Evolutionary conservation across 2,797 vertebrate species (phyloP).

Genomic region (Coregonus suidteri): DNA sequence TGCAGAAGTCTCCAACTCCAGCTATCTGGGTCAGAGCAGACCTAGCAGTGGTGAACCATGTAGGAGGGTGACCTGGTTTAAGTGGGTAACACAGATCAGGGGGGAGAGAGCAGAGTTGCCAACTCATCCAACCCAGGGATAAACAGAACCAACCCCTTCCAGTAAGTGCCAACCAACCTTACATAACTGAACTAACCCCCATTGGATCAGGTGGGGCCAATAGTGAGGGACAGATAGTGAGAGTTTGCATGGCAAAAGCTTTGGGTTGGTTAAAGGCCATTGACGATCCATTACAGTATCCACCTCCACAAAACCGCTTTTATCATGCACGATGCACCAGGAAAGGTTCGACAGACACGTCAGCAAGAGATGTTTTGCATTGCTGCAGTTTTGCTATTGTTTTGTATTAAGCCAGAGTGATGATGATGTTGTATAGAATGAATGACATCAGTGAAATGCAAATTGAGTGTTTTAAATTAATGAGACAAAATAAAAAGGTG

Average conservation of each 20-base stretch:
- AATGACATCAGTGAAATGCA: neutral
- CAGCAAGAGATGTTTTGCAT: no score
- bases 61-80: constrained; percentile 47
- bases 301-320: neutral
- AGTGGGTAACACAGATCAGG: neutral
- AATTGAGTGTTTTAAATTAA: neutral
- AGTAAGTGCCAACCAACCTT: constrained; percentile 1
- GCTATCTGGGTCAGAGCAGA: constrained; percentile 53
- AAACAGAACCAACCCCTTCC: neutral
- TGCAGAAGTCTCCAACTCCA: neutral
- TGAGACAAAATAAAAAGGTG: neutral
- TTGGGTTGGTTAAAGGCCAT: neutral
- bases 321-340: neutral
- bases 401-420: neutral
- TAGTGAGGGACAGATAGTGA: neutral
- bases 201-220: neutral
- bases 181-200: neutral
- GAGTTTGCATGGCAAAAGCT: neutral
- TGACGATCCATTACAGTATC: neutral
- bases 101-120: neutral
- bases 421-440: neutral
- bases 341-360: neutral
- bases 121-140: neutral
- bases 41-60: neutral
- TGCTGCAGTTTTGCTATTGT: no score